phyloP scores from a whole-genome alignment of 2,888 invertebrate species.

The Drosophila leonis region DNA sequence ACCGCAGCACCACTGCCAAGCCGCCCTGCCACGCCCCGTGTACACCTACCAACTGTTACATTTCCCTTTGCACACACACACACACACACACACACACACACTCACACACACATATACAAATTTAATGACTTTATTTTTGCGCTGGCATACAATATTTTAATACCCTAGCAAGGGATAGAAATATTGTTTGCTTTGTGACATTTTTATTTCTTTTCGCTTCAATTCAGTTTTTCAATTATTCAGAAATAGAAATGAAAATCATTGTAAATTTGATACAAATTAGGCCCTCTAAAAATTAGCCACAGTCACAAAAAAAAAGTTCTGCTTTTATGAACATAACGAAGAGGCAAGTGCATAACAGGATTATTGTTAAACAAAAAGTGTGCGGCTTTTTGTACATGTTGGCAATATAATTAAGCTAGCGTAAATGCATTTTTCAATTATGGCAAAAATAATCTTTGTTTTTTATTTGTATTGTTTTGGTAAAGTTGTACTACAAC shows the following conservation, averaged over 20 bases:
- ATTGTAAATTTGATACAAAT: not conserved
- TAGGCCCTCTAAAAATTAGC: not conserved
- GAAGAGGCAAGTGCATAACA: conserved; percentile 8
- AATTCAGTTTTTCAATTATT: not conserved
- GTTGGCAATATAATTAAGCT: conserved; percentile 16
- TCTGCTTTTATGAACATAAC: not conserved
- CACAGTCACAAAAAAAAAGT: not conserved
- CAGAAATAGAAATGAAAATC: conserved; percentile 7
- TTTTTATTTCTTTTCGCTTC: not conserved
- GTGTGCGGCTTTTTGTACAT: conserved; percentile 7
- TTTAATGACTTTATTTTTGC: conserved; percentile 80
- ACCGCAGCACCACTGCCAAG: conserved; percentile 51
- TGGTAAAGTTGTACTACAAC: not conserved
- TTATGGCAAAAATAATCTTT: conserved; percentile 19
- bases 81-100: not conserved
- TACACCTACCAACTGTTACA: conserved; percentile 22
- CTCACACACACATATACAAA: conserved; percentile 47
- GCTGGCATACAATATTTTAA: conserved; percentile 56
- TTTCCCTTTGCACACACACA: conserved; percentile 35
- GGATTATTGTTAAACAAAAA: conserved; percentile 7
- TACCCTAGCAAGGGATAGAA: conserved; percentile 45
- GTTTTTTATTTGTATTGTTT: not conserved
- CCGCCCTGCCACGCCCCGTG: not conserved
- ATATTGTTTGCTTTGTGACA: conserved; percentile 3
- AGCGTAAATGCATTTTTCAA: conserved; percentile 25